phyloP scores from a whole-genome alignment of 2,888 invertebrate species.

The Megaustenia siamemsis region DNA sequence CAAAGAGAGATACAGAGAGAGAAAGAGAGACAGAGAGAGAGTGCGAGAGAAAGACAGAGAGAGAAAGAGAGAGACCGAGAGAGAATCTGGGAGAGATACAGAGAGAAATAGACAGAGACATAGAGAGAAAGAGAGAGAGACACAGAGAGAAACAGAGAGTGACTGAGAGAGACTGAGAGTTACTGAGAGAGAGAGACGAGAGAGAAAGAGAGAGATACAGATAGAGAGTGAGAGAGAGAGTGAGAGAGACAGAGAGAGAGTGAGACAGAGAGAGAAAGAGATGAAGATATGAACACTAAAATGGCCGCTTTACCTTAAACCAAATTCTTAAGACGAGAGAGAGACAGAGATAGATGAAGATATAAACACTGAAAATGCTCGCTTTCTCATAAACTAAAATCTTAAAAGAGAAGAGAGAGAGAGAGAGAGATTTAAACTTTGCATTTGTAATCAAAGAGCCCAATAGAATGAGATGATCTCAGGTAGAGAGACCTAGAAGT shows the following conservation, averaged over 20 bases:
- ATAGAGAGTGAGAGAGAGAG: background rate
- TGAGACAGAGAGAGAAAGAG: too few relatives aligned
- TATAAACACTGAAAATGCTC: too few relatives aligned
- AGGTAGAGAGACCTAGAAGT: background rate
- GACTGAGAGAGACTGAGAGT: background rate
- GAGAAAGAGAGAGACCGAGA: constrained; percentile 30
- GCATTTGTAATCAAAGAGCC: background rate
- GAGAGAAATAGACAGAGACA: background rate
- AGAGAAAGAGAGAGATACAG: constrained; percentile 12
- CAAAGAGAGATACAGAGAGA: too few relatives aligned
- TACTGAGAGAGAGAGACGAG: constrained; percentile 1
- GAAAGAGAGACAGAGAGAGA: too few relatives aligned
- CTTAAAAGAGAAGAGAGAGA: background rate
- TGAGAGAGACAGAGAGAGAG: too few relatives aligned
- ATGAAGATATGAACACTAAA: too few relatives aligned
- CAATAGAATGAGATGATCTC: background rate
- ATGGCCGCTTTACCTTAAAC: too few relatives aligned
- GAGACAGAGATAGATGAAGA: too few relatives aligned
- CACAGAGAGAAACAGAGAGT: background rate
- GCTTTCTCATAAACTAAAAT: too few relatives aligned
- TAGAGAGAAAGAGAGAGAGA: constrained; percentile 6
- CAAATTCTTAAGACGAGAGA: too few relatives aligned
- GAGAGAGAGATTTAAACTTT: background rate
- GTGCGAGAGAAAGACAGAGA: background rate
- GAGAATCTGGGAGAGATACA: background rate